These are phyloP conservation scores for Alcis repandata DNA, from an alignment of 2,888 invertebrate genomes.

Conservation along the genomic window DNA sequence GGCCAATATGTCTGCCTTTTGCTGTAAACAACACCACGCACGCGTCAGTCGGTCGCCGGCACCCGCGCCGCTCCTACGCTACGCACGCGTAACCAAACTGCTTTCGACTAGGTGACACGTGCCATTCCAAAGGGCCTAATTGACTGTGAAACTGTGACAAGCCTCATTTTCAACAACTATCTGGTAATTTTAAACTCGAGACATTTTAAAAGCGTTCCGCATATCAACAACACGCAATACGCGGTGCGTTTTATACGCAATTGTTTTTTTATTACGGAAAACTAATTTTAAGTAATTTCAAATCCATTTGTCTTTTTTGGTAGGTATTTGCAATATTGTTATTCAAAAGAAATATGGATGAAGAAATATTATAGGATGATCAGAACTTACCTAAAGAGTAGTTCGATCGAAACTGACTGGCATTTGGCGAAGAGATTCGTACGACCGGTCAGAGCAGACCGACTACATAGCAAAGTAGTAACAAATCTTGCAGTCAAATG, in stretches of 20 bases:
- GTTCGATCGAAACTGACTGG: not conserved
- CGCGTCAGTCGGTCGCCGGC: constrained; percentile 71
- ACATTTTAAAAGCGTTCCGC: too few relatives aligned
- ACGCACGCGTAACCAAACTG: constrained; percentile 67
- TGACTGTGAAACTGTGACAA: constrained; percentile 15
- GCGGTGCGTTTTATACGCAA: too few relatives aligned
- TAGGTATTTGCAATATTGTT: not conserved
- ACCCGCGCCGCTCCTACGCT: constrained; percentile 39
- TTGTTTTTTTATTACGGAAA: too few relatives aligned
- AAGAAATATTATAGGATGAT: not conserved
- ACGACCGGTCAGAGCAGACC: not conserved
- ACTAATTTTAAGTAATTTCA: too few relatives aligned
- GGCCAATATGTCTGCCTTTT: constrained; percentile 87
- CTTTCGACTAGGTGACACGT: constrained; percentile 54
- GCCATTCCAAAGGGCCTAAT: constrained; percentile 72
- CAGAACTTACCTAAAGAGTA: not conserved
- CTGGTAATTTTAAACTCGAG: constrained; percentile 14
- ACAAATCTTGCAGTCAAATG: not conserved
- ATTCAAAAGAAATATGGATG: not conserved
- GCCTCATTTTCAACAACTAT: constrained; percentile 22
- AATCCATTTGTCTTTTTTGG: too few relatives aligned
- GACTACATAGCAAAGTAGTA: not conserved
- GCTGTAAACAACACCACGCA: constrained; percentile 82
- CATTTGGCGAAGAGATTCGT: not conserved
- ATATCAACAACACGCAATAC: too few relatives aligned